Evolutionary conservation across 2,113 vertebrate genomes (phyloP).

Genomic region (Catagonus wagneri): DNA sequence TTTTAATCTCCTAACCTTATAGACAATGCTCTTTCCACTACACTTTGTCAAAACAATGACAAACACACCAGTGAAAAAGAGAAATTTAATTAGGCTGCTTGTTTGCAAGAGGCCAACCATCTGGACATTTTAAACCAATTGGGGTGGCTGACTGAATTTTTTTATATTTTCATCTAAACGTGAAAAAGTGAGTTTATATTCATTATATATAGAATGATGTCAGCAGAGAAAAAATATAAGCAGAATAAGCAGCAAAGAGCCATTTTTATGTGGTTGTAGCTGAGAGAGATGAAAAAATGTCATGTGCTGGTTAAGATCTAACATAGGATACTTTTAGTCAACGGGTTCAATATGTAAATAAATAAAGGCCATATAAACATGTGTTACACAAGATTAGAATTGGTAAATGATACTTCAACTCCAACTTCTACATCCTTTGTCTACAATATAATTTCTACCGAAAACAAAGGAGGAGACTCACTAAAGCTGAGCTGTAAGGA

Average conservation of each 20-base stretch:
- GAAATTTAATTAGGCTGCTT: conserved; percentile 55
- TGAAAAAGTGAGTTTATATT: conserved; percentile 7
- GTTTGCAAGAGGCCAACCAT: conserved; percentile 53
- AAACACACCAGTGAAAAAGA: conserved; percentile 48
- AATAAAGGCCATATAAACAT: neutral
- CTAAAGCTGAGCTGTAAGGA: neutral
- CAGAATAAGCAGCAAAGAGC: conserved; percentile 18
- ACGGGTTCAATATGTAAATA: conserved; percentile 5
- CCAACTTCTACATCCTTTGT: neutral
- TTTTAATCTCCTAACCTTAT: neutral
- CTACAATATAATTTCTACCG: conserved; percentile 14
- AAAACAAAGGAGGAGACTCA: neutral
- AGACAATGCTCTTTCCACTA: conserved; percentile 40
- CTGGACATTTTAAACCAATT: conserved; percentile 56
- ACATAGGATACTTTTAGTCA: neutral
- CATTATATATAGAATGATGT: neutral
- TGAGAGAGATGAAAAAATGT: neutral
- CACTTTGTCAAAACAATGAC: conserved; percentile 62
- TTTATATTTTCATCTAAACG: conserved; percentile 27
- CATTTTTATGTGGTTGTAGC: neutral
- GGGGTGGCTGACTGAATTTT: neutral
- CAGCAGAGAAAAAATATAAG: neutral
- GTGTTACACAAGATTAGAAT: conserved; percentile 36
- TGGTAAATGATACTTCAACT: conserved; percentile 25
- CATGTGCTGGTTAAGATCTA: neutral